Evolutionary conservation across 2,888 invertebrate species (phyloP).

Genomic region (Drosophila paranaensis): DNA sequence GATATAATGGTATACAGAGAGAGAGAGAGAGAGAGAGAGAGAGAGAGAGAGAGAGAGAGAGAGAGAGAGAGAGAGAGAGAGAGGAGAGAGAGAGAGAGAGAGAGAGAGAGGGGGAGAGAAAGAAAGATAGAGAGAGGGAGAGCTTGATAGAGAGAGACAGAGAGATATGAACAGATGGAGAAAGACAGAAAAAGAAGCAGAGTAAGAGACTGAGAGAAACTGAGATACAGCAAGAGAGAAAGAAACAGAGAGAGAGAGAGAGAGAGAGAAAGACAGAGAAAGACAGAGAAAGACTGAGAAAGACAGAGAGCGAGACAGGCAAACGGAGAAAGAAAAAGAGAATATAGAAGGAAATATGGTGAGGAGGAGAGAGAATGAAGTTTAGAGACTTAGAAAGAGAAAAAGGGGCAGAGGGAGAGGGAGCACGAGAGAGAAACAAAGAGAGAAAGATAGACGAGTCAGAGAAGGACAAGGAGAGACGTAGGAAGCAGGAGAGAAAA

Average conservation of each 20-base stretch:
- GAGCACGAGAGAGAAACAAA: not conserved
- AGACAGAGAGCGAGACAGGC: not conserved
- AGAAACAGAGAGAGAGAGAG: not conserved
- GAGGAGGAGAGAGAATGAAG: too few species aligned
- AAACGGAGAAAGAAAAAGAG: not conserved
- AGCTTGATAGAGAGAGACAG: too few species aligned
- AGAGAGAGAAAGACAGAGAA: not conserved
- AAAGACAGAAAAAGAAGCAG: not conserved
- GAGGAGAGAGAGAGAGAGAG: not conserved
- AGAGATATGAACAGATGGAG: not conserved
- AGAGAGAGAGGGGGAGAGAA: not conserved
- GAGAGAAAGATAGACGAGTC: not conserved
- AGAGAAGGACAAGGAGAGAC: not conserved
- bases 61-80: not conserved
- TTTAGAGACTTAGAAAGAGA: not conserved
- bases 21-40: not conserved
- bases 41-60: not conserved
- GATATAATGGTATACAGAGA: not conserved
- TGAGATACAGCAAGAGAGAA: too few species aligned
- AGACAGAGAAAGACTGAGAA: not conserved
- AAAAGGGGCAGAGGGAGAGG: not conserved
- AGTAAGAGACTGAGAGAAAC: not conserved
- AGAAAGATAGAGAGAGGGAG: not conserved
- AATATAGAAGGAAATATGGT: too few species aligned
- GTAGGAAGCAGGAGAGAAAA: not conserved